Conservation (phyloP, 2,113 vertebrate genomes). For the pig (Sus scrofa) region T2T-Sscrofa CM000823.6:63058001-63058500, state of each 20-base stretch:
- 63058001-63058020: background rate
- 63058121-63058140: background rate
- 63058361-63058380: background rate
- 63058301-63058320: background rate
- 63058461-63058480: background rate
- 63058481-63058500: background rate
- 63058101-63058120: background rate
- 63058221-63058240: background rate
- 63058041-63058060: background rate
- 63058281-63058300: background rate
- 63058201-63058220: background rate
- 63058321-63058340: background rate
- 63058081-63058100: background rate
- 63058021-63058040: background rate
- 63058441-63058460: background rate
- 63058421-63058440: background rate
- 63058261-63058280: background rate
- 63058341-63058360: background rate
- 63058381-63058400: background rate
- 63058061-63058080: background rate
- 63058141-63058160: background rate
- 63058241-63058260: background rate
- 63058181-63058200: background rate
- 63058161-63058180: background rate
- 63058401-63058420: fast-evolving